Evolutionary conservation across 2,888 invertebrate genomes (phyloP).

Genomic region (Melinaea marsaeus): DNA sequence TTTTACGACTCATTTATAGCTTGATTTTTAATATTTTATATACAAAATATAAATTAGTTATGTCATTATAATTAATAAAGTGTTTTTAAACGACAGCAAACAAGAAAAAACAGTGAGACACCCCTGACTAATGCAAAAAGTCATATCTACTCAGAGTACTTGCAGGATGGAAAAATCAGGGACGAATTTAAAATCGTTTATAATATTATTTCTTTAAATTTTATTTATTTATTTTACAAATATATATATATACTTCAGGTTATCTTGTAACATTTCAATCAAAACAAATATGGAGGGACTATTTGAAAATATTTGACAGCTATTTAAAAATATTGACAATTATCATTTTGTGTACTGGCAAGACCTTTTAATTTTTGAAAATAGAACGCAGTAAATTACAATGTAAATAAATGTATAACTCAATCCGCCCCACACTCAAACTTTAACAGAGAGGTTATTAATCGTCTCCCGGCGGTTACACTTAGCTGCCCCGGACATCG

Average conservation of each 20-base stretch:
- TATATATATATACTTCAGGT: background rate
- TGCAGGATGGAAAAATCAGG: constrained; percentile 53
- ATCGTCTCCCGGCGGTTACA: constrained; percentile 51
- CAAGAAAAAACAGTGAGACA: constrained; percentile 44
- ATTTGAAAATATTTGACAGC: too few relatives aligned
- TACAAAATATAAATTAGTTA: background rate
- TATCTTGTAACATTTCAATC: too few relatives aligned
- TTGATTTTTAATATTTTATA: background rate
- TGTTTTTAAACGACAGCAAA: background rate
- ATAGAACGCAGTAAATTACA: too few relatives aligned
- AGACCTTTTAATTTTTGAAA: too few relatives aligned
- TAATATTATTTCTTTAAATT: background rate
- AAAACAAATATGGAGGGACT: too few relatives aligned
- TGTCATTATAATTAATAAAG: constrained; percentile 4
- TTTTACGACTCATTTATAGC: background rate
- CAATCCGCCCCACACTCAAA: constrained; percentile 43
- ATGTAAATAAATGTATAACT: background rate
- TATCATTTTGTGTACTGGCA: too few relatives aligned
- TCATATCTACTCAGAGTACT: constrained; percentile 58
- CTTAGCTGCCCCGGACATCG: constrained; percentile 42
- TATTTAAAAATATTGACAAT: too few relatives aligned
- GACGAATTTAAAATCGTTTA: constrained; percentile 34
- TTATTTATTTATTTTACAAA: background rate
- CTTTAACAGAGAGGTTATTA: constrained; percentile 63
- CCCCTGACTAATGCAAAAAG: constrained; percentile 65